Percentiles rank a stretch among this genome's conserved stretches.
Evolutionary conservation across 2,797 vertebrate species (phyloP).

Genomic region (Eulemur mongoz): DNA sequence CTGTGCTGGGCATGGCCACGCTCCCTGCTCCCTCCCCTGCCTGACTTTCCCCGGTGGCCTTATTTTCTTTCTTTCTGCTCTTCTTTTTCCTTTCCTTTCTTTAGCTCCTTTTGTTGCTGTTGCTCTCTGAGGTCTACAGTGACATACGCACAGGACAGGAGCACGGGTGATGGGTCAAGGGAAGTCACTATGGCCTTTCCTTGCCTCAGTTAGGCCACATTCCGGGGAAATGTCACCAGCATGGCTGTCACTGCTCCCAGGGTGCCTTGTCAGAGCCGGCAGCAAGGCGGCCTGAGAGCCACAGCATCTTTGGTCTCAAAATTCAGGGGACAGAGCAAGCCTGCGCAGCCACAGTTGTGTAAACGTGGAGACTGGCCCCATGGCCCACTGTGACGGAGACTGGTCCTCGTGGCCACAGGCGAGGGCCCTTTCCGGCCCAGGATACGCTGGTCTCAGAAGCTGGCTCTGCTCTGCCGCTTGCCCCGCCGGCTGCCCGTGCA

Average conservation of each 20-base stretch:
- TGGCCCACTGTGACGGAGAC: accelerated
- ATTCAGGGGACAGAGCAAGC: background rate
- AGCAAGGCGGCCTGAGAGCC: accelerated
- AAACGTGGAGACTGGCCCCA: accelerated
- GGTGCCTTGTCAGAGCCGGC: accelerated
- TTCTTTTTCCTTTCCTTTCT: background rate
- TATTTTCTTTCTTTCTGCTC: background rate
- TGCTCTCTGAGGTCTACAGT: accelerated
- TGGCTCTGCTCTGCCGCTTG: background rate
- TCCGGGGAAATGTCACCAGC: accelerated
- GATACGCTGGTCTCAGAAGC: background rate
- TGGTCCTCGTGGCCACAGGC: accelerated
- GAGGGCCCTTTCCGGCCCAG: too few relatives aligned
- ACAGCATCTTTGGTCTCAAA: too few relatives aligned
- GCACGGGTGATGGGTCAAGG: accelerated
- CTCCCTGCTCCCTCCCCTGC: accelerated
- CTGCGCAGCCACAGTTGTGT: accelerated
- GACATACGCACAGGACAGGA: accelerated
- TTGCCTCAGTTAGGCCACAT: too few relatives aligned
- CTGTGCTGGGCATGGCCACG: accelerated
- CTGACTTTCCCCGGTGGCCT: accelerated
- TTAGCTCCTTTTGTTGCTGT: background rate
- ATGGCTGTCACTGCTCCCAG: accelerated
- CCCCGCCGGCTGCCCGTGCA: background rate
- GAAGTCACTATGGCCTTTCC: accelerated